Evolutionary conservation across 2,797 vertebrate genomes (phyloP), one percentile per base, ranked within the genome.

Genomic region (Xiphophorus birchmanni): DNA sequence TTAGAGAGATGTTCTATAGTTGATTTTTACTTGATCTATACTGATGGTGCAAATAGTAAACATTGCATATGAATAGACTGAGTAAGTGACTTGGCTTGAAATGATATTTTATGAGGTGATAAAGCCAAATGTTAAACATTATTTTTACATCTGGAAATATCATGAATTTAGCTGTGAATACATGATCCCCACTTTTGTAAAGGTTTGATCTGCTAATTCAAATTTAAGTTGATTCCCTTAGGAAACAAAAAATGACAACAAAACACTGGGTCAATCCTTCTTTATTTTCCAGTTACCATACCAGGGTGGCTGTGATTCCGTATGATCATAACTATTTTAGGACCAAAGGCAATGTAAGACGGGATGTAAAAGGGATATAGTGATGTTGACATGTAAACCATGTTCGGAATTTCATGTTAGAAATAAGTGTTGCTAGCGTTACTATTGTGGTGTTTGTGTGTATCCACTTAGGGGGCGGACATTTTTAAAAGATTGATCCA

Each of bases 81-180:
- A 83, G 78, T 76, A 84, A 85, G 87, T 82, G 74, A 78, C 56
- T 82, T 89, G 84, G 91, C 76, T 84, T 47, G 78, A 82, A 81
- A 80, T 11, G 0, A 42, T 23, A 12, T 37, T 37, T 40, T 67
- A 32, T 69, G 8, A 42, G 40, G 21, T 42, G 35, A 69, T 69
- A 4, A 42, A 42, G 1, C 1, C 12, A 67, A 23, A 23, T 67
- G 21, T 42, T 54, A 82, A 81, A 86, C 21, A 52, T 52, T 52
- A 52, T 52, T 23, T 37, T 21, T 67, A 40, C 35, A 40, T 18
- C 21, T 67, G 18, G 3, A 42, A 40, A 37, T 65, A 37, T 65
- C 15, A 37, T 65, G 2, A 23, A 23, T 52, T 52, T 18, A 69
- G 40, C 21, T 26, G 21, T 7, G 11, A 40, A 42, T 69, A 40